Evolutionary conservation across 2,797 vertebrate genomes (phyloP).

Genomic region (Scomberomorus guttatus): DNA sequence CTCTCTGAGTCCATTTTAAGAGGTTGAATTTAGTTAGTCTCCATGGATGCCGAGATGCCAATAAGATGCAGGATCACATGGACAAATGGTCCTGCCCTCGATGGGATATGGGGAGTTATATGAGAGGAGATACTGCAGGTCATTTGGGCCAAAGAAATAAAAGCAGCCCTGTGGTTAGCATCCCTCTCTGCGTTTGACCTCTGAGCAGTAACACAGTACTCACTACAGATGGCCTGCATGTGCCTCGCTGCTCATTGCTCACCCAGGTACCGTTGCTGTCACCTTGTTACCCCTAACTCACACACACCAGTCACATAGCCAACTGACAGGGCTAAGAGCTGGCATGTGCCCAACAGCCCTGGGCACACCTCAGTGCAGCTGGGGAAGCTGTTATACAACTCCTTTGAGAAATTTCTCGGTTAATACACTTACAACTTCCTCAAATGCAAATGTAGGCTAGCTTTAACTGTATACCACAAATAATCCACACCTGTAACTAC

Average conservation of each 20-base stretch:
- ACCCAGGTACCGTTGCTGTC: conserved; percentile 76
- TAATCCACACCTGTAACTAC: neutral
- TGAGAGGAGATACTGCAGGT: conserved; percentile 54
- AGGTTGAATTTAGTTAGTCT: conserved; percentile 62
- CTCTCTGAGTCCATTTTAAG: conserved; percentile 53
- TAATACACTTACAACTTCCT: conserved; percentile 12
- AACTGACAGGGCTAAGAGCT: conserved; percentile 58
- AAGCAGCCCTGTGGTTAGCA: conserved; percentile 63
- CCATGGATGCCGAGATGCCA: conserved; percentile 43
- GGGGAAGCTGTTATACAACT: conserved; percentile 48
- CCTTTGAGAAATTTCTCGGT: conserved; percentile 36
- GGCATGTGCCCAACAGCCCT: conserved; percentile 58
- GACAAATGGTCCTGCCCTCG: conserved; percentile 50
- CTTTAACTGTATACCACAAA: conserved; percentile 5
- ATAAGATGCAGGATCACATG: conserved; percentile 62
- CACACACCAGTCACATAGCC: conserved; percentile 67
- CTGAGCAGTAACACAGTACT: conserved; percentile 59
- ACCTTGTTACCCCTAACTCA: conserved; percentile 72
- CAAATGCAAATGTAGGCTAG: conserved; percentile 26
- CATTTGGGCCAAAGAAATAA: conserved; percentile 61
- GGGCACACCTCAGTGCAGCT: conserved; percentile 50
- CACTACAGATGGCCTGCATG: conserved; percentile 81
- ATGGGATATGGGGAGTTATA: conserved; percentile 32
- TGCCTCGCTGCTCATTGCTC: conserved; percentile 79
- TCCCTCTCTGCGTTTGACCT: conserved; percentile 76